Percentiles rank a stretch among this genome's conserved stretches.
phyloP scores from a whole-genome alignment of 2,888 invertebrate species.

The Harpagoxenus sublaevis region DNA sequence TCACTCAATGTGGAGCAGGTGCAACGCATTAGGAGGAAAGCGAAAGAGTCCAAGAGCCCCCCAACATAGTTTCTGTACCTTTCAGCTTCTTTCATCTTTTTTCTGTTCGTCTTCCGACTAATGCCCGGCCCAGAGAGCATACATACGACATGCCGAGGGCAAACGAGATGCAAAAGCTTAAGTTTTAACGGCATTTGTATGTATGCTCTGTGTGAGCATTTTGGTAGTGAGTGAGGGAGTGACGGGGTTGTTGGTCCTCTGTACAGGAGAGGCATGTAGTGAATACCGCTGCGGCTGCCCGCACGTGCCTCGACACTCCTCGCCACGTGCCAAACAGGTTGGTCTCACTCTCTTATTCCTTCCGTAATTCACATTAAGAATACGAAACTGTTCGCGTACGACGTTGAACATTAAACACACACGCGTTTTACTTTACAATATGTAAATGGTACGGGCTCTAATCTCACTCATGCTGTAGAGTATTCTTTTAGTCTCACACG shows the following conservation, averaged over 20 bases:
- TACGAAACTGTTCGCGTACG: neutral
- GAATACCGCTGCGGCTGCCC: slow-evolving; percentile 83
- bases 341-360: slow-evolving; percentile 75
- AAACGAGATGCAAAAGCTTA: slow-evolving; percentile 7
- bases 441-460: neutral
- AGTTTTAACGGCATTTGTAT: slow-evolving; percentile 50
- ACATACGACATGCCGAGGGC: slow-evolving; percentile 51
- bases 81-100: slow-evolving; percentile 69
- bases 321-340: slow-evolving; percentile 85
- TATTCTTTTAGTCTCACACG: slow-evolving; percentile 14
- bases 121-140: slow-evolving; percentile 56
- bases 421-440: slow-evolving; percentile 6
- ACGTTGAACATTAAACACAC: neutral
- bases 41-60: slow-evolving; percentile 24
- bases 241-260: slow-evolving; percentile 82
- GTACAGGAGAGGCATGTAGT: slow-evolving; percentile 86
- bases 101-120: slow-evolving; percentile 58
- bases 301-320: slow-evolving; percentile 85
- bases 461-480: neutral
- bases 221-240: slow-evolving; percentile 85
- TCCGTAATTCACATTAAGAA: slow-evolving; percentile 28
- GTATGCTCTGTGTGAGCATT: slow-evolving; percentile 68
- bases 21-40: slow-evolving; percentile 31
- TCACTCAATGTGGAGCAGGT: slow-evolving; percentile 38
- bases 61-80: slow-evolving; percentile 64